phyloP scores from a whole-genome alignment of 1,140 invertebrate genomes.

The Phthorimaea operculella region DNA sequence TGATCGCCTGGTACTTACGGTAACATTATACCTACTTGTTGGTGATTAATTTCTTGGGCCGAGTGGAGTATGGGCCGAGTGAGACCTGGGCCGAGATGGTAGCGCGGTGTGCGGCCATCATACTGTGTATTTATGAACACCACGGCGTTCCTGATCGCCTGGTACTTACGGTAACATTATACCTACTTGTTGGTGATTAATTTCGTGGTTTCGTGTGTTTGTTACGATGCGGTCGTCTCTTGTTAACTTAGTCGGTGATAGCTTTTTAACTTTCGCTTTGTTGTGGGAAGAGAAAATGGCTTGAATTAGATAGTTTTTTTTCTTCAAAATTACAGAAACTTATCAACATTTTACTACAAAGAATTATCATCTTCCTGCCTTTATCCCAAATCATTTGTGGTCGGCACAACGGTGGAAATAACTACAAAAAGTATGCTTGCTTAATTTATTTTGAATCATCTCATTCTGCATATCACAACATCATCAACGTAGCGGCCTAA shows the following conservation, averaged over 20 bases:
- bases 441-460: too few relatives aligned
- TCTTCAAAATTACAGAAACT: too few relatives aligned
- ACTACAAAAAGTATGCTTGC: too few relatives aligned
- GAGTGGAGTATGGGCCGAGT: too few relatives aligned
- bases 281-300: neutral
- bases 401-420: too few relatives aligned
- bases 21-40: constrained; percentile 21
- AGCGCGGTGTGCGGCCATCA: constrained; percentile 47
- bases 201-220: constrained; percentile 25
- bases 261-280: neutral
- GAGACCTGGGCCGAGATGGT: neutral
- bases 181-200: constrained; percentile 45
- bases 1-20: constrained; percentile 40
- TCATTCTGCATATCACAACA: too few relatives aligned
- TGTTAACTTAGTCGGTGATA: neutral
- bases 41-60: too few relatives aligned
- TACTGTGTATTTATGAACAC: constrained; percentile 60
- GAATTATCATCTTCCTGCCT: too few relatives aligned
- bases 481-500: neutral
- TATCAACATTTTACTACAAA: too few relatives aligned
- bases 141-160: constrained; percentile 35
- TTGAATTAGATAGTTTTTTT: neutral
- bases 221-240: constrained; percentile 17
- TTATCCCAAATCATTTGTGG: too few relatives aligned
- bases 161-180: constrained; percentile 44